These are phyloP conservation scores for Madoqua kirkii DNA, from an alignment of 2,113 vertebrate species.

Conservation along the genomic window DNA sequence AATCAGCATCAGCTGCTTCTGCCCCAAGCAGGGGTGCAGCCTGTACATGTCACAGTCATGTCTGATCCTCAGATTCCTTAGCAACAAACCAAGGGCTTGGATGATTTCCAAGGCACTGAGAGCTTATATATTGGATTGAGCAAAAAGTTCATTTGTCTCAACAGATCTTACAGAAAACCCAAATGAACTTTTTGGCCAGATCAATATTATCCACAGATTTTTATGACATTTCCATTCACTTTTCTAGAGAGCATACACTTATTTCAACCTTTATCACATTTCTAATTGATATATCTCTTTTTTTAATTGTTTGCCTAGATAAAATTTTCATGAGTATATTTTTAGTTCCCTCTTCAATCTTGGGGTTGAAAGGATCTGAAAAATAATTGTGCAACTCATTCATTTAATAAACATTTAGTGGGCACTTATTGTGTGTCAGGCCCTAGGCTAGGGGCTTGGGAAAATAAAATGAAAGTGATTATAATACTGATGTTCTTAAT, in stretches of 20 bases:
- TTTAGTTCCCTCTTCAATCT: not conserved
- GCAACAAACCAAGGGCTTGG: not conserved
- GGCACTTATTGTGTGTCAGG: not conserved
- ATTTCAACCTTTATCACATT: not conserved
- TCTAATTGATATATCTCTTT: not conserved
- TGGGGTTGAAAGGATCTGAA: not conserved
- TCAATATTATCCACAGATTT: not conserved
- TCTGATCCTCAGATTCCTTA: not conserved
- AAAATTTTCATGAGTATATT: not conserved
- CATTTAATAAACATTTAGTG: not conserved
- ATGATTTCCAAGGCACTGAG: not conserved
- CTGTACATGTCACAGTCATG: not conserved
- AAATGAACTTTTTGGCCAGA: not conserved
- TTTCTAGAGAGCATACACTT: not conserved
- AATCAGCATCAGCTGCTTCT: not conserved
- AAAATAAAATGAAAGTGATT: not conserved
- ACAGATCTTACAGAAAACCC: not conserved
- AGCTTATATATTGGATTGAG: not conserved
- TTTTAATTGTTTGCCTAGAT: not conserved
- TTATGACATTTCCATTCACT: not conserved
- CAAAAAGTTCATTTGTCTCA: not conserved
- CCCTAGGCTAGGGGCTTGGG: not conserved
- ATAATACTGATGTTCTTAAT: not conserved
- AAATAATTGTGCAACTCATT: not conserved
- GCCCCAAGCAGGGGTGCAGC: not conserved